A percentile compares a stretch with the other conserved stretches of the same genome.
Evolutionary conservation across 2,888 invertebrate genomes (phyloP).

Genomic region (Sericinus montela): DNA sequence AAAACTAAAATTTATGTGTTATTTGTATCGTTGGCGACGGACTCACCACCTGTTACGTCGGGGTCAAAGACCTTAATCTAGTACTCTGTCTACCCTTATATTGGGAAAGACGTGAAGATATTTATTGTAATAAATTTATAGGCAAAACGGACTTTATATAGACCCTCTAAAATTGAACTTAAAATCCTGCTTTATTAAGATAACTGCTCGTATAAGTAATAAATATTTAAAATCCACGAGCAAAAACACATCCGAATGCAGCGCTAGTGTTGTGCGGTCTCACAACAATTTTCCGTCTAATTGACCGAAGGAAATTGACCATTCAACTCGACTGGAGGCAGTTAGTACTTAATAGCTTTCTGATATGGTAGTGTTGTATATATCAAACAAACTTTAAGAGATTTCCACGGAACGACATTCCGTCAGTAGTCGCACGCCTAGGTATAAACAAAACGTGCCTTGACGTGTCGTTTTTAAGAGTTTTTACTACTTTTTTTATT

Average conservation of each 20-base stretch:
- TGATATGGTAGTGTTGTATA: conserved; percentile 40
- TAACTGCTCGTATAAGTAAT: no score
- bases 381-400: conserved; percentile 21
- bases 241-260: conserved; percentile 31
- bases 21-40: no score
- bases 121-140: no score
- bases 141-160: no score
- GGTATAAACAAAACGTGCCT: neutral
- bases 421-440: neutral
- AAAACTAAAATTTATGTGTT: no score
- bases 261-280: conserved; percentile 24
- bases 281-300: conserved; percentile 74
- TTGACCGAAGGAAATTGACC: conserved; percentile 71
- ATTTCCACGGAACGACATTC: conserved; percentile 9
- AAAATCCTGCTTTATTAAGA: no score
- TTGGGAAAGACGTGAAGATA: no score
- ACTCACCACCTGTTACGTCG: no score
- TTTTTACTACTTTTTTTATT: conserved; percentile 9
- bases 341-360: conserved; percentile 63
- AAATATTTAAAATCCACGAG: no score
- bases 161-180: no score
- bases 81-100: no score
- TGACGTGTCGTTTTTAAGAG: conserved; percentile 5
- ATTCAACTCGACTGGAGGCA: conserved; percentile 57
- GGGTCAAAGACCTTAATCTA: no score